Conservation (phyloP, 2,888 invertebrate genomes). For the Salticus scenicus region DNA sequence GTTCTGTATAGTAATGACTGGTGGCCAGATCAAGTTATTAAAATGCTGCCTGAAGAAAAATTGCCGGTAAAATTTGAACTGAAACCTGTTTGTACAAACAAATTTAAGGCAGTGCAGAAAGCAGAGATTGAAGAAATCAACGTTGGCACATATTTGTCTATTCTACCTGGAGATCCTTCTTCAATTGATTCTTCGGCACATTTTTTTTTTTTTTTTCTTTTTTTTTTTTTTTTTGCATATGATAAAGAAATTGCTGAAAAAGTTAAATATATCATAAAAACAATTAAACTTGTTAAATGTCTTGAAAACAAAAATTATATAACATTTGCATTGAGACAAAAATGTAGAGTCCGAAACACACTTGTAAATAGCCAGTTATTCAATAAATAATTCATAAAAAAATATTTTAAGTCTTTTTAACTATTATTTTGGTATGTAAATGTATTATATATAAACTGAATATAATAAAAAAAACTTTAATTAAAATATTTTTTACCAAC, state of each 20-base stretch:
- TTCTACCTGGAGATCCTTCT: background rate
- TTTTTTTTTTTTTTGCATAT: too few relatives aligned
- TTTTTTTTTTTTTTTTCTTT: too few relatives aligned
- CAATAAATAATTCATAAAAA: background rate
- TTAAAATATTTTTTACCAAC: background rate
- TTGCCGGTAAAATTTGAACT: too few relatives aligned
- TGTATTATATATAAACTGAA: background rate
- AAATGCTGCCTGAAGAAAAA: background rate
- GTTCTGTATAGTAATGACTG: slow-evolving; percentile 1
- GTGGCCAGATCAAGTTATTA: background rate
- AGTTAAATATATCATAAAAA: background rate
- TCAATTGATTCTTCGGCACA: background rate
- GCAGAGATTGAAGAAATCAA: background rate
- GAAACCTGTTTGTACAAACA: background rate
- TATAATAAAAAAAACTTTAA: background rate
- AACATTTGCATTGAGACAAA: background rate
- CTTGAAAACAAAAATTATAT: background rate
- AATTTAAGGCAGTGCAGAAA: background rate
- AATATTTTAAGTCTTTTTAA: background rate
- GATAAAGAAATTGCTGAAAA: background rate
- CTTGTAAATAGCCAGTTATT: background rate
- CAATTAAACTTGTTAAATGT: background rate
- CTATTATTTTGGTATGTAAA: background rate
- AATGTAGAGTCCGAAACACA: slow-evolving; percentile 11
- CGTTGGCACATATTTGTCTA: background rate